A percentile compares a stretch with the other conserved stretches of the same genome.
These are phyloP conservation scores for Anguilla pacifica DNA, from an alignment of 2,797 vertebrate genomes.

Conservation along the genomic window DNA sequence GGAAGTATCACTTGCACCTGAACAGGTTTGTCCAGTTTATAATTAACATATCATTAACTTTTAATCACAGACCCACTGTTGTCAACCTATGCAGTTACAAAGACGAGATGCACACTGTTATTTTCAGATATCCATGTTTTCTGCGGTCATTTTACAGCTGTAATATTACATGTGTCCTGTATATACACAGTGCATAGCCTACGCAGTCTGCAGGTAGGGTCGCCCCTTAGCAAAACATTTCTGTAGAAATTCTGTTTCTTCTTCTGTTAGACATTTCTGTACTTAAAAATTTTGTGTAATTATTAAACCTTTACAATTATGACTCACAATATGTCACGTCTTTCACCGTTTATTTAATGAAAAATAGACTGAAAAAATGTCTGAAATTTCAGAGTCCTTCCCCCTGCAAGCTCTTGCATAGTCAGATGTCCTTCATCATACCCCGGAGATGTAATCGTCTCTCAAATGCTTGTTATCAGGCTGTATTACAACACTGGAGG, in stretches of 20 bases:
- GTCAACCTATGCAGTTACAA: not conserved
- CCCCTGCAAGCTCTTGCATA: not conserved
- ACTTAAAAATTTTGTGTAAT: not conserved
- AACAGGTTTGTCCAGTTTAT: constrained; percentile 3
- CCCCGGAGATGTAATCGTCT: not conserved
- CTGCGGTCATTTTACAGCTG: not conserved
- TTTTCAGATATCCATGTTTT: not conserved
- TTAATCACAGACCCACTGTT: not conserved
- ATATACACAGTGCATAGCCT: not conserved
- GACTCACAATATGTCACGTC: not conserved
- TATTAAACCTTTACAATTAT: not conserved
- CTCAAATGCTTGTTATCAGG: not conserved
- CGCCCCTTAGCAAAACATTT: not conserved
- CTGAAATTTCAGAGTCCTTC: not conserved
- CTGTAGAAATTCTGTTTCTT: not conserved
- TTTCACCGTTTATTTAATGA: not conserved
- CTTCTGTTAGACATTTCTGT: not conserved
- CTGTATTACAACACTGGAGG: not conserved
- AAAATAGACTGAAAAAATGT: not conserved
- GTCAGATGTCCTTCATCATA: not conserved
- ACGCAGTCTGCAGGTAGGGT: not conserved
- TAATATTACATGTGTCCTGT: not conserved
- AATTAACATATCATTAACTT: not conserved
- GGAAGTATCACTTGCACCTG: not conserved
- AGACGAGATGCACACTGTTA: not conserved